Conservation (phyloP, 2,888 invertebrate species). For the Mechanitis messenoides region DNA sequence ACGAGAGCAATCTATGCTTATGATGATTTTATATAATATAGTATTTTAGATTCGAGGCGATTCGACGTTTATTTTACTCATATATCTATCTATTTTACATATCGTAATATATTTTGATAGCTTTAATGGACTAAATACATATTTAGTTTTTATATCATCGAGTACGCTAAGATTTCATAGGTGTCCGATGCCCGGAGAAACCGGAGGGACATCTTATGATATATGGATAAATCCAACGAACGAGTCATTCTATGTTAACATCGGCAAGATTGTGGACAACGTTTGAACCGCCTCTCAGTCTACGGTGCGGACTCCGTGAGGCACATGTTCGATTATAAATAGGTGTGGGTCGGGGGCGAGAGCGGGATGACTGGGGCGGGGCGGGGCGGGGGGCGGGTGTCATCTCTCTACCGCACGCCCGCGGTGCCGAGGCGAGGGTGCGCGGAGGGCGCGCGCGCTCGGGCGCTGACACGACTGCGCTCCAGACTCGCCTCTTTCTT, state of each 20-base stretch:
- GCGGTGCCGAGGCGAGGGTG: constrained; percentile 54
- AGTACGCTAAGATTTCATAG: neutral
- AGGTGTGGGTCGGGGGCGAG: constrained; percentile 12
- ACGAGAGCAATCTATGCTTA: no score
- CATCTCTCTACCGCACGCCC: constrained; percentile 46
- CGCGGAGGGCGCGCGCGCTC: constrained; percentile 44
- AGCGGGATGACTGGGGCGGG: constrained; percentile 10
- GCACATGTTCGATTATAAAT: no score
- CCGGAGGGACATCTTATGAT: no score
- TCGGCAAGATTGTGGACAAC: constrained; percentile 27
- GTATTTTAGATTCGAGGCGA: neutral
- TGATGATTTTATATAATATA: no score
- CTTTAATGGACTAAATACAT: constrained; percentile 10
- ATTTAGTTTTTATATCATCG: neutral
- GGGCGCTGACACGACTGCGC: constrained; percentile 56
- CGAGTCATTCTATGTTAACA: neutral
- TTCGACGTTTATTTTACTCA: constrained; percentile 1
- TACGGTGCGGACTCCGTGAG: no score
- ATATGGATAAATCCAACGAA: neutral
- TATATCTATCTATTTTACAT: constrained; percentile 8
- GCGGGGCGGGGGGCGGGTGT: constrained; percentile 14
- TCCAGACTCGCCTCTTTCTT: constrained; percentile 68
- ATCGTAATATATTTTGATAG: constrained; percentile 13
- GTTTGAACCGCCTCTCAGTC: constrained; percentile 6
- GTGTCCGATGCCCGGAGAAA: no score